Evolutionary conservation across 2,888 invertebrate genomes (phyloP).

Genomic region (Aleiodes leptofemur): DNA sequence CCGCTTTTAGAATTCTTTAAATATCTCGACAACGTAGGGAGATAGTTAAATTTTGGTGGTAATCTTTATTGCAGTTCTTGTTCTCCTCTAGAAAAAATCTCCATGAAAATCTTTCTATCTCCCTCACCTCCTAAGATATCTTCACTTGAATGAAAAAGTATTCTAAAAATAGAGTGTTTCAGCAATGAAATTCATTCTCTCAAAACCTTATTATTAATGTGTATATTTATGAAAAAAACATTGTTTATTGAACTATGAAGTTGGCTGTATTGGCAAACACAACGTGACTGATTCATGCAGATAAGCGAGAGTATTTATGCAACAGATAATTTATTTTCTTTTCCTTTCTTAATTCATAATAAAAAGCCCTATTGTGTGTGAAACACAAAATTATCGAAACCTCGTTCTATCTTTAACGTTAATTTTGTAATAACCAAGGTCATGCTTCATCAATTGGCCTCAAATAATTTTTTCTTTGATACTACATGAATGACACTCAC

Average conservation of each 20-base stretch:
- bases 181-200: too few species aligned
- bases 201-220: not conserved
- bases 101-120: too few species aligned
- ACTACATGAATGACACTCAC: conserved; percentile 5
- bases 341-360: not conserved
- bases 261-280: not conserved
- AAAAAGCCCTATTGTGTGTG: conserved; percentile 1
- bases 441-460: not conserved
- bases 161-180: too few species aligned
- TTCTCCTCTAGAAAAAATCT: too few species aligned
- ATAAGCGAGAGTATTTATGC: conserved; percentile 22
- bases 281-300: conserved; percentile 26
- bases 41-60: too few species aligned
- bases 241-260: conserved; percentile 17
- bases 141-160: too few species aligned
- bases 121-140: too few species aligned
- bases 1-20: too few species aligned
- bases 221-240: conserved; percentile 16
- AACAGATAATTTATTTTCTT: conserved; percentile 17
- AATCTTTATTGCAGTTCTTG: too few species aligned
- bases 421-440: conserved; percentile 1
- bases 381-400: conserved; percentile 6
- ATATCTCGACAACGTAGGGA: too few species aligned
- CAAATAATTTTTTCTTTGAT: not conserved
- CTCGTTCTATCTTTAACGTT: conserved; percentile 24